A percentile compares a stretch with the other conserved stretches of the same genome.
Evolutionary conservation across 2,888 invertebrate genomes (phyloP).

Genomic region (Micoletzkya japonica): DNA sequence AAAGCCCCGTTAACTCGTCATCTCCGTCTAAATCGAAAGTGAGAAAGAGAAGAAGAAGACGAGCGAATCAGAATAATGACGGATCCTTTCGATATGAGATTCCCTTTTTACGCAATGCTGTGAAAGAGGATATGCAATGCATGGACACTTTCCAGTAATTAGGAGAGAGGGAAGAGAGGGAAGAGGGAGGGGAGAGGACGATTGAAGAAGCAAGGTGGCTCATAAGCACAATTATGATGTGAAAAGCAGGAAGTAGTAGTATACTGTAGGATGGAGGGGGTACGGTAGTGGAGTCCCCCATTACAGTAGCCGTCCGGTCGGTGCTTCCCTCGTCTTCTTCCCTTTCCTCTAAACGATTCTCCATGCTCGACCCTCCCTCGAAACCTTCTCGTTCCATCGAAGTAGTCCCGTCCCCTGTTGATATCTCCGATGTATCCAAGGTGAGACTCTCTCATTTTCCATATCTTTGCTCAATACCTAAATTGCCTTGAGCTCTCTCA

Average conservation of each 20-base stretch:
- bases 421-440: too few relatives aligned
- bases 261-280: too few relatives aligned
- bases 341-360: slow-evolving; percentile 31
- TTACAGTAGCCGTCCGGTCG: neutral
- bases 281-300: neutral
- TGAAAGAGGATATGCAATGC: too few relatives aligned
- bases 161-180: neutral
- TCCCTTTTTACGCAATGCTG: too few relatives aligned
- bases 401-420: neutral
- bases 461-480: too few relatives aligned
- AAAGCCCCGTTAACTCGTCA: neutral
- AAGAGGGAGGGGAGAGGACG: neutral
- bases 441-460: too few relatives aligned
- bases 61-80: neutral
- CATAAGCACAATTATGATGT: neutral
- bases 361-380: slow-evolving; percentile 31
- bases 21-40: neutral
- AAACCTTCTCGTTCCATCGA: slow-evolving; percentile 6
- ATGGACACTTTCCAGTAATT: neutral
- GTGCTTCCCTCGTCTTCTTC: slow-evolving; percentile 5
- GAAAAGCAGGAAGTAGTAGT: neutral
- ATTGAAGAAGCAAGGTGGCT: neutral
- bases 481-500: too few relatives aligned
- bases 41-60: neutral
- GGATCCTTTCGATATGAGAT: too few relatives aligned